Evolutionary conservation across 2,888 invertebrate species (phyloP).

Genomic region (Ashinkailepas kermadecensis): DNA sequence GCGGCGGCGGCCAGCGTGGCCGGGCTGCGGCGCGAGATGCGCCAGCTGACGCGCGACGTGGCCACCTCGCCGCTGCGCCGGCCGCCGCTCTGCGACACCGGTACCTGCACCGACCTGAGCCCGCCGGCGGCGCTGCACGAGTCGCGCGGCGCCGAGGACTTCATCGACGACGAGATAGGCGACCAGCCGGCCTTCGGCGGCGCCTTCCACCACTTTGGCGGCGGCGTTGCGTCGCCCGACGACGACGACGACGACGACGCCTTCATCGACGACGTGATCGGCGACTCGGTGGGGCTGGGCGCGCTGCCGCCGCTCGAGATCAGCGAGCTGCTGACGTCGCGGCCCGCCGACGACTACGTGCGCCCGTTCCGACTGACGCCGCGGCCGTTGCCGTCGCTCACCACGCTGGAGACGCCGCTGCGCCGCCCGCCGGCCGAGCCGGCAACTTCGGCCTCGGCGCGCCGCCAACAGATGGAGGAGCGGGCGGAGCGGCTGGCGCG

Average conservation of each 20-base stretch:
- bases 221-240: neutral
- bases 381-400: neutral
- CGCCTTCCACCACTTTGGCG: neutral
- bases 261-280: neutral
- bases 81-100: neutral
- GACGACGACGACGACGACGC: neutral
- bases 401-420: constrained; percentile 17
- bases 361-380: constrained; percentile 18
- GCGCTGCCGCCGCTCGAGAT: neutral
- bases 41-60: constrained; percentile 20
- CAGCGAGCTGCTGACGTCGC: neutral
- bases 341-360: neutral
- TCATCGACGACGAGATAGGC: constrained; percentile 19
- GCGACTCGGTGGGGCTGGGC: neutral
- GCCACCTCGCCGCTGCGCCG: constrained; percentile 12
- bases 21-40: constrained; percentile 1
- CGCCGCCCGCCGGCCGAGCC: neutral
- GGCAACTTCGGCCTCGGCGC: neutral
- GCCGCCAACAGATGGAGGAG: constrained; percentile 11
- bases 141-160: neutral
- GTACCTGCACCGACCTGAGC: constrained; percentile 1
- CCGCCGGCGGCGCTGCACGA: neutral
- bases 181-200: constrained; percentile 19
- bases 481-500: constrained; percentile 4
- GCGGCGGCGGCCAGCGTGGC: neutral